Percentiles rank a stretch among this genome's conserved stretches.
Evolutionary conservation across 2,113 vertebrate species (phyloP).

Genomic region (Crotalus horridus): DNA sequence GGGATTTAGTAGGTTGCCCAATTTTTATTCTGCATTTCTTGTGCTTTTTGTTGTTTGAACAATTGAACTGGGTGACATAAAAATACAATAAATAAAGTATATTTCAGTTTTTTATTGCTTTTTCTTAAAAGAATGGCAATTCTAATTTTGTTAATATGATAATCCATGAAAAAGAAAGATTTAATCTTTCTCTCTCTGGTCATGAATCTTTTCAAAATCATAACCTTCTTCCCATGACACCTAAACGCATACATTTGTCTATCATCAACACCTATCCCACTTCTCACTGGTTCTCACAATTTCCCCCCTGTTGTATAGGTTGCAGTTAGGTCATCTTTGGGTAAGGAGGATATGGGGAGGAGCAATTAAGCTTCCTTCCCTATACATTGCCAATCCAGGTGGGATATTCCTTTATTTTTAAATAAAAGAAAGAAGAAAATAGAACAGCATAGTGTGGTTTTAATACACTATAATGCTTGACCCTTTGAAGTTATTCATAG

Average conservation of each 20-base stretch:
- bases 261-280: not conserved
- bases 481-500: not conserved
- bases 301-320: not conserved
- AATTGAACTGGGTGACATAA: not conserved
- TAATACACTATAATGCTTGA: not conserved
- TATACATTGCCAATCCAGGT: not conserved
- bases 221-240: not conserved
- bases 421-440: not conserved
- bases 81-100: not conserved
- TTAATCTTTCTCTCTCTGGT: not conserved
- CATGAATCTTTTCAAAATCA: not conserved
- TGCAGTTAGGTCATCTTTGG: not conserved
- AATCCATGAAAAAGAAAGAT: not conserved
- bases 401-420: not conserved
- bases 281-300: not conserved
- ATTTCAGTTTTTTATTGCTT: not conserved
- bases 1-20: not conserved
- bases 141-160: not conserved
- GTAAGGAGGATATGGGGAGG: not conserved
- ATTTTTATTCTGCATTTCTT: not conserved
- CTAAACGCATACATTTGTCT: not conserved
- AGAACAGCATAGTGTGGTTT: not conserved
- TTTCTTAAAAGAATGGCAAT: not conserved
- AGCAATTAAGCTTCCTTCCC: not conserved
- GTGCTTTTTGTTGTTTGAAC: not conserved